phyloP scores from a whole-genome alignment of 2,888 invertebrate species.

The Parnassius glacialis region DNA sequence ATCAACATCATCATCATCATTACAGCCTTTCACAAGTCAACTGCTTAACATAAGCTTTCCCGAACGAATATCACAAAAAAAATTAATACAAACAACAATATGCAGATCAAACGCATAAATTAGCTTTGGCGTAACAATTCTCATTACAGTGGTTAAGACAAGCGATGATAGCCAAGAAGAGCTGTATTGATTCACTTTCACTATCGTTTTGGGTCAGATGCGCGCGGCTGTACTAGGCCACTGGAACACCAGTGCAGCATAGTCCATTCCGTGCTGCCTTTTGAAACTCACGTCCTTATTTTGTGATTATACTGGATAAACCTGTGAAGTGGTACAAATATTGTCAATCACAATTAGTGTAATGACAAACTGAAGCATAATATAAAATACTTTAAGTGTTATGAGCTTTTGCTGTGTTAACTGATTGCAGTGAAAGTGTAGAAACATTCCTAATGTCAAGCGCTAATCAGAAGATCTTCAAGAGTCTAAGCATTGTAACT shows the following conservation, averaged over 20 bases:
- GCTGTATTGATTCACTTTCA: slow-evolving; percentile 75
- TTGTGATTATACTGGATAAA: slow-evolving; percentile 30
- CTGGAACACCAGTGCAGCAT: slow-evolving; percentile 62
- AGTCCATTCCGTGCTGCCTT: slow-evolving; percentile 61
- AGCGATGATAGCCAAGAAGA: slow-evolving; percentile 59
- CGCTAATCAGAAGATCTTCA: slow-evolving; percentile 5
- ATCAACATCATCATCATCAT: too few species aligned
- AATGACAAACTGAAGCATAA: too few species aligned
- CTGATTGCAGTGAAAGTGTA: background rate
- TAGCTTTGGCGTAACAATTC: background rate
- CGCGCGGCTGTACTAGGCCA: slow-evolving; percentile 78
- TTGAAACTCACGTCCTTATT: slow-evolving; percentile 62
- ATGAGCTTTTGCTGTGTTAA: background rate
- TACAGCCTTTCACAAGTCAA: too few species aligned
- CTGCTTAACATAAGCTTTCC: too few species aligned
- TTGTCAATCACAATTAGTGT: too few species aligned
- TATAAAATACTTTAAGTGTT: background rate
- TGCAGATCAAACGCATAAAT: too few species aligned
- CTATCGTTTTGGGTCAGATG: slow-evolving; percentile 72
- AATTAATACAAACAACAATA: background rate
- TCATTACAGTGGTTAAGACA: slow-evolving; percentile 15
- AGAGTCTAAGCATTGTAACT: slow-evolving; percentile 19
- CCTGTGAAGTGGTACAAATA: background rate
- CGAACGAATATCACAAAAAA: too few species aligned
- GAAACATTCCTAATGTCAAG: background rate